Conservation (phyloP, 1,140 invertebrate species). For the Drosophila bipectinata region DNA sequence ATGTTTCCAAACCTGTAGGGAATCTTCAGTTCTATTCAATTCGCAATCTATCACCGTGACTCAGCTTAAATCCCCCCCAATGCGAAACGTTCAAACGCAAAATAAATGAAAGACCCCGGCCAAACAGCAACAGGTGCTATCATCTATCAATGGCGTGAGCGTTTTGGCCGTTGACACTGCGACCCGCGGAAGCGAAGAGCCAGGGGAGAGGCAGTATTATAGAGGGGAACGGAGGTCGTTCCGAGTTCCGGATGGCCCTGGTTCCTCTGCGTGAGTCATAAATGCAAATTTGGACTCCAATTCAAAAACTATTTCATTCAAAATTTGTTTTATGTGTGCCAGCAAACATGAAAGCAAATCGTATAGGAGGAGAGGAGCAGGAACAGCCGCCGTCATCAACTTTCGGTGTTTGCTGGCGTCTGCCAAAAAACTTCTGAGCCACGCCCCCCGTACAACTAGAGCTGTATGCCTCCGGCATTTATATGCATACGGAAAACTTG, state of each 20-base stretch:
- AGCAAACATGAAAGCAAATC: constrained; percentile 3
- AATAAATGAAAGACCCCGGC: constrained; percentile 7
- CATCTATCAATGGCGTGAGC: constrained; percentile 57
- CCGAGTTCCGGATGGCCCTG: constrained; percentile 33
- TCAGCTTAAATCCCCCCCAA: constrained; percentile 31
- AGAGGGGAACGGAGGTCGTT: neutral
- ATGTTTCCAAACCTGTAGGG: constrained; percentile 26
- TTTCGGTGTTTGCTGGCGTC: constrained; percentile 54
- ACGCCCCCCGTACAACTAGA: neutral
- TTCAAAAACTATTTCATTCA: constrained; percentile 69
- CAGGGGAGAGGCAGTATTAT: neutral
- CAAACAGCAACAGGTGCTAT: constrained; percentile 61
- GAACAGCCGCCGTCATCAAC: constrained; percentile 7
- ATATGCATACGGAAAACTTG: constrained; percentile 70
- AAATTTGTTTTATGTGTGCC: constrained; percentile 41
- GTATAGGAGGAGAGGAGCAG: constrained; percentile 1
- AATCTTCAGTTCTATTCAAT: constrained; percentile 11
- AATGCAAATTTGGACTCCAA: constrained; percentile 63
- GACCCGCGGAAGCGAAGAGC: constrained; percentile 15
- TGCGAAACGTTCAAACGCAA: constrained; percentile 8
- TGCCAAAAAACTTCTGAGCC: constrained; percentile 36
- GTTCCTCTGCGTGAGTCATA: constrained; percentile 51
- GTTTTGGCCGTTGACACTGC: constrained; percentile 44
- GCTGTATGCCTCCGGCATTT: constrained; percentile 37
- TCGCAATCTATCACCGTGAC: constrained; percentile 25